These are phyloP conservation scores for Blennius ocellaris DNA, from an alignment of 2,113 vertebrate species.

Conservation along the genomic window DNA sequence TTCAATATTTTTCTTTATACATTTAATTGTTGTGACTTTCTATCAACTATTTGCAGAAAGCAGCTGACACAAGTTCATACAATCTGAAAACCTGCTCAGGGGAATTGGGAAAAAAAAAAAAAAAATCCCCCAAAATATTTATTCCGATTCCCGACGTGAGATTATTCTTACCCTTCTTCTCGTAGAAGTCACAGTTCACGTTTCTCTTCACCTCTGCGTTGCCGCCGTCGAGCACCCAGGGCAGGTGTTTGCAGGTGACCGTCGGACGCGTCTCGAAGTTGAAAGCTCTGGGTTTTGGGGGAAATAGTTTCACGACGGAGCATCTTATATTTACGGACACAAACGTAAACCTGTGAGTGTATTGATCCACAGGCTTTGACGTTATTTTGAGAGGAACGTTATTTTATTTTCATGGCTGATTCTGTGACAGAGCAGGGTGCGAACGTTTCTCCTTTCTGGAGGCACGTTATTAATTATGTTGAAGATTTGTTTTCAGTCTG, in stretches of 20 bases:
- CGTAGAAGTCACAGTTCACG: conserved; percentile 91
- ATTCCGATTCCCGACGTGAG: not conserved
- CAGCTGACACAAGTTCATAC: not conserved
- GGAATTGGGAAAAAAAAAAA: too few species aligned
- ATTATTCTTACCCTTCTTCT: conserved; percentile 90
- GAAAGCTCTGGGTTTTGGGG: conserved; percentile 88
- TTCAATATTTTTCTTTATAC: too few species aligned
- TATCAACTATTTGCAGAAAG: not conserved
- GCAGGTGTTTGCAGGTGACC: conserved; percentile 88
- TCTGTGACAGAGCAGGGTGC: too few species aligned
- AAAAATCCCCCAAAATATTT: not conserved
- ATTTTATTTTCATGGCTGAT: too few species aligned
- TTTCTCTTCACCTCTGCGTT: conserved; percentile 87
- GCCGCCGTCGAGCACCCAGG: conserved; percentile 88
- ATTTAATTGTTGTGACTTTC: too few species aligned
- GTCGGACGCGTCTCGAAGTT: conserved; percentile 87
- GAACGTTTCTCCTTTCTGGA: too few species aligned
- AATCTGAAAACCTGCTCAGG: too few species aligned
- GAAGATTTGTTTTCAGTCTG: too few species aligned
- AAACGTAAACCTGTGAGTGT: not conserved
- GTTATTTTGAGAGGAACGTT: too few species aligned
- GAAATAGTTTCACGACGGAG: conserved; percentile 6
- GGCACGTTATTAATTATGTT: too few species aligned
- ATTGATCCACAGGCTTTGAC: not conserved
- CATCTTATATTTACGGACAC: not conserved